phyloP scores from a whole-genome alignment of 2,888 invertebrate genomes.

The Heliconius aoede region DNA sequence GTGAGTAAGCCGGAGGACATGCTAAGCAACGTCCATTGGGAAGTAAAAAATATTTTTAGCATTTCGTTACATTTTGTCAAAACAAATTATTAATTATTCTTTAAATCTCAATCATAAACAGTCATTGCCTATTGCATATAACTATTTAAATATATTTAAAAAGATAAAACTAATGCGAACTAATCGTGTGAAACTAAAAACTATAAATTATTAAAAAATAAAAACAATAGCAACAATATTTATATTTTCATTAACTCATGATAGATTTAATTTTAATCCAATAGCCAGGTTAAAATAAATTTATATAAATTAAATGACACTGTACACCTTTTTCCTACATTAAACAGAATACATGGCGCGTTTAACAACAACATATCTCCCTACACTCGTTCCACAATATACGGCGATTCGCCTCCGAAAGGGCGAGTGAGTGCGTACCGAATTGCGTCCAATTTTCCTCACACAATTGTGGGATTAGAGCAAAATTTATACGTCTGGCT shows the following conservation, averaged over 20 bases:
- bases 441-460: slow-evolving; percentile 78
- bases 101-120: too few species aligned
- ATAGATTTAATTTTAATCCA: not conserved
- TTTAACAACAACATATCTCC: slow-evolving; percentile 43
- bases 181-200: too few species aligned
- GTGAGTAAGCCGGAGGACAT: slow-evolving; percentile 43
- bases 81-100: not conserved
- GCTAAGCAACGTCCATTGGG: slow-evolving; percentile 14
- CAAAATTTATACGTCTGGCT: slow-evolving; percentile 81
- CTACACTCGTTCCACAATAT: slow-evolving; percentile 68
- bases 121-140: not conserved
- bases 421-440: slow-evolving; percentile 59
- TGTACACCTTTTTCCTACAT: not conserved
- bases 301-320: not conserved
- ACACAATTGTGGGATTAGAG: slow-evolving; percentile 78
- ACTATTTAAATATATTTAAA: not conserved
- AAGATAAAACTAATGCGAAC: not conserved
- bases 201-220: too few species aligned
- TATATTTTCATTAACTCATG: too few species aligned
- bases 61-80: not conserved
- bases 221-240: too few species aligned
- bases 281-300: not conserved
- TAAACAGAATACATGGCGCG: slow-evolving; percentile 39
- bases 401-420: slow-evolving; percentile 72
- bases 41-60: not conserved